Conservation (phyloP, 2,888 invertebrate genomes). For the Calameuta filiformis region DNA sequence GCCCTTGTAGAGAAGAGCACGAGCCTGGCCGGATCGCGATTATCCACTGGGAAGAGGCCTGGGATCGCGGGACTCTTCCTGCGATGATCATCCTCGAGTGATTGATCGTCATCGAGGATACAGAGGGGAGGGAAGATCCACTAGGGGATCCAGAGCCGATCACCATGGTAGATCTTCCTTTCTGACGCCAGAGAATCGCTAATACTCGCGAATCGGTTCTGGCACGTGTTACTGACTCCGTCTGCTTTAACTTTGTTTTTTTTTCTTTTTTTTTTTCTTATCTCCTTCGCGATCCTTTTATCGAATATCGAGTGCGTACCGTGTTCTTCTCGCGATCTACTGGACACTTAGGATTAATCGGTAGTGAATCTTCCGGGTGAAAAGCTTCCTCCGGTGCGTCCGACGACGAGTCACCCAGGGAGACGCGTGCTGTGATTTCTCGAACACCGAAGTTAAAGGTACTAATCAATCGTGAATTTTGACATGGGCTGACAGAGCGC, state of each 20-base stretch:
- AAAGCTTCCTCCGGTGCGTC: background rate
- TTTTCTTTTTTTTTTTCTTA: background rate
- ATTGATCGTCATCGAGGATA: background rate
- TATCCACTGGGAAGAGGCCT: slow-evolving; percentile 53
- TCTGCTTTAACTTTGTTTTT: background rate
- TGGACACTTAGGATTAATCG: background rate
- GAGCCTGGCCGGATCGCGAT: slow-evolving; percentile 25
- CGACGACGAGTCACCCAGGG: background rate
- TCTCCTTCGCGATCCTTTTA: background rate
- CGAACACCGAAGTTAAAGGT: background rate
- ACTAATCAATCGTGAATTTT: background rate
- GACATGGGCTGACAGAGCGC: background rate
- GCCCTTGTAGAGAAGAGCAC: slow-evolving; percentile 48
- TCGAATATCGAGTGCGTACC: background rate
- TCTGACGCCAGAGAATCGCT: background rate
- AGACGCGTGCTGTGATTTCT: background rate
- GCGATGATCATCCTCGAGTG: background rate
- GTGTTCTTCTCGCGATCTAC: background rate
- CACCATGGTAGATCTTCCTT: background rate
- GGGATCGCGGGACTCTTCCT: slow-evolving; percentile 31
- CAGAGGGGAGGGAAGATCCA: background rate
- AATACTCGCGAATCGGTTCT: background rate
- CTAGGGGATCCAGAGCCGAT: background rate
- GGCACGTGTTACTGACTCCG: background rate
- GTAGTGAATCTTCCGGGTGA: background rate